A percentile compares a stretch with the other conserved stretches of the same genome.
Conservation (phyloP, 2,888 invertebrate genomes). For the Trissolcus brochymenae region DNA sequence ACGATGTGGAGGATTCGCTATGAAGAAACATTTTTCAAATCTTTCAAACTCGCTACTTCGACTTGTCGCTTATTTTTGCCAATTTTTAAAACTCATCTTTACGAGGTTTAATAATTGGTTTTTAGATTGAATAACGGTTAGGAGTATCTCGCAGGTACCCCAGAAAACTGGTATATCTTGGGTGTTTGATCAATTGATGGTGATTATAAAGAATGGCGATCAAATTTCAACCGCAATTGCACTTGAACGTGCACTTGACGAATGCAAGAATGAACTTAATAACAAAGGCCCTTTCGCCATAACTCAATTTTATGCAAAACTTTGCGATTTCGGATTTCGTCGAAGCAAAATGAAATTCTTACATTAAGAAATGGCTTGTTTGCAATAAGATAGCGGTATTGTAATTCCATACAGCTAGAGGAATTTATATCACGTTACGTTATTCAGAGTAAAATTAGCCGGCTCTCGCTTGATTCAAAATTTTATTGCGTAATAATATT, state of each 20-base stretch:
- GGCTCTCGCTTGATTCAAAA: background rate
- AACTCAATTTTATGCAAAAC: constrained; percentile 17
- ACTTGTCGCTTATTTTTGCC: background rate
- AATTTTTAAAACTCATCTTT: constrained; percentile 13
- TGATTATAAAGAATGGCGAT: too few relatives aligned
- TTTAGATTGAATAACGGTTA: constrained; percentile 6
- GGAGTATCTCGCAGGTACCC: constrained; percentile 7
- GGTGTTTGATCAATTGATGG: too few relatives aligned
- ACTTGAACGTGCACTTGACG: too few relatives aligned
- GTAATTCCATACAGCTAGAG: constrained; percentile 26
- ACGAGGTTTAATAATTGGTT: constrained; percentile 16
- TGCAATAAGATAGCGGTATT: constrained; percentile 39
- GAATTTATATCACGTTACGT: constrained; percentile 28
- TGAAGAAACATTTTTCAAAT: background rate
- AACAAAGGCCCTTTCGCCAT: too few relatives aligned
- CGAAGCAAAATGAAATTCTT: constrained; percentile 32
- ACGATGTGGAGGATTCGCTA: too few relatives aligned
- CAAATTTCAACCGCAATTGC: too few relatives aligned
- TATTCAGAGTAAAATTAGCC: constrained; percentile 18
- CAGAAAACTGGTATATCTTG: constrained; percentile 8
- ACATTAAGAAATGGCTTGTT: constrained; percentile 38
- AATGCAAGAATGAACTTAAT: too few relatives aligned
- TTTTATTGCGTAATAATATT: background rate
- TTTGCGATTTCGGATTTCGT: constrained; percentile 31
- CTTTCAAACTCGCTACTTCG: background rate